Evolutionary conservation across 2,113 vertebrate genomes (phyloP).

Genomic region (Nothobranchius furzeri): DNA sequence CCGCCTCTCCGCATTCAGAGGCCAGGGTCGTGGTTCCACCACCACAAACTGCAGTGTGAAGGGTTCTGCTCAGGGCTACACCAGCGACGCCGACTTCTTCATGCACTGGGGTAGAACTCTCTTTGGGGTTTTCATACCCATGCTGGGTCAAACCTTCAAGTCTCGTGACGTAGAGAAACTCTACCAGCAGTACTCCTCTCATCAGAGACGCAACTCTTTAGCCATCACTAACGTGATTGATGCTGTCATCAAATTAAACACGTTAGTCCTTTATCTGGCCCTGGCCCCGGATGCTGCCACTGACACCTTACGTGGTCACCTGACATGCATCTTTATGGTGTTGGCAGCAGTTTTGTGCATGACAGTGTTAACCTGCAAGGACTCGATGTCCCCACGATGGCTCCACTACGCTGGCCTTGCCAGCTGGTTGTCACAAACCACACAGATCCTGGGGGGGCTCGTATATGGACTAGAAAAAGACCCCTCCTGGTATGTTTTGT

Average conservation of each 20-base stretch:
- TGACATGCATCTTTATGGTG: slow-evolving; percentile 72
- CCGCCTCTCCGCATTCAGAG: slow-evolving; percentile 59
- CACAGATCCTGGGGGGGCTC: slow-evolving; percentile 74
- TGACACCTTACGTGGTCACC: slow-evolving; percentile 55
- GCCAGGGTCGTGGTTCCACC: slow-evolving; percentile 55
- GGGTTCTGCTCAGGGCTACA: slow-evolving; percentile 22
- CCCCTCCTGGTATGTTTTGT: slow-evolving; percentile 80
- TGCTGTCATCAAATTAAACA: slow-evolving; percentile 73
- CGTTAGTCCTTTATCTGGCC: slow-evolving; percentile 73
- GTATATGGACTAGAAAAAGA: slow-evolving; percentile 77
- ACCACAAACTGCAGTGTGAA: slow-evolving; percentile 21
- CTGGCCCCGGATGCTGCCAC: slow-evolving; percentile 55
- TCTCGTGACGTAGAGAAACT: slow-evolving; percentile 77
- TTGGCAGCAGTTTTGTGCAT: slow-evolving; percentile 64
- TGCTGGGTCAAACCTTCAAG: slow-evolving; percentile 78
- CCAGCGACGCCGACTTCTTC: slow-evolving; percentile 78
- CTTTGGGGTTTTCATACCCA: slow-evolving; percentile 72
- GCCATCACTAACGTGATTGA: slow-evolving; percentile 78
- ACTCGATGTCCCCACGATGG: slow-evolving; percentile 72
- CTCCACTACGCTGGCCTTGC: slow-evolving; percentile 75
- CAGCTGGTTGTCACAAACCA: slow-evolving; percentile 79
- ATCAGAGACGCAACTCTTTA: slow-evolving; percentile 76
- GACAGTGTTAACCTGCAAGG: slow-evolving; percentile 72
- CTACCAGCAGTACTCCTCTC: slow-evolving; percentile 79
- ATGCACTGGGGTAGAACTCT: slow-evolving; percentile 66